Conservation (phyloP, 2,797 vertebrate genomes). For the Threskiornis aethiopicus region DNA sequence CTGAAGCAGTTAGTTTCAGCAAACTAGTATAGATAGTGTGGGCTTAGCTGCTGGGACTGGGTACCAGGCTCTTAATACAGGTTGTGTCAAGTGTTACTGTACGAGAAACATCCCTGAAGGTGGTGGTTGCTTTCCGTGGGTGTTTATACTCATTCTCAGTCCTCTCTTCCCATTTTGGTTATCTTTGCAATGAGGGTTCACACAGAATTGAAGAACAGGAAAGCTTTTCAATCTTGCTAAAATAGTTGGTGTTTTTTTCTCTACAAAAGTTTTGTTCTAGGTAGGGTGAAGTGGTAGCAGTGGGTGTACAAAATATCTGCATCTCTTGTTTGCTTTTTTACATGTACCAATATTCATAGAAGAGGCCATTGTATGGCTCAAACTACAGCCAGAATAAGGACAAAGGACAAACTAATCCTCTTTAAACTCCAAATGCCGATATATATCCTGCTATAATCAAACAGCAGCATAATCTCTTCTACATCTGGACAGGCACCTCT, state of each 20-base stretch:
- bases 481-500: conserved; percentile 28
- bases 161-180: not conserved
- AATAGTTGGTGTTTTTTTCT: not conserved
- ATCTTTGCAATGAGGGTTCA: not conserved
- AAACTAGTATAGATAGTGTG: not conserved
- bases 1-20: not conserved
- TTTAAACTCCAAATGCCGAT: not conserved
- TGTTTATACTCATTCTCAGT: not conserved
- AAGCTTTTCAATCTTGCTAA: conserved; percentile 7
- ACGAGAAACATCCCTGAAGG: not conserved
- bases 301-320: not conserved
- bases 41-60: not conserved
- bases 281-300: not conserved
- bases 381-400: not conserved
- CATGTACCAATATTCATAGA: not conserved
- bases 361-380: not conserved
- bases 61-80: not conserved
- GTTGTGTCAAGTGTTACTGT: not conserved
- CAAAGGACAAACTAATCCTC: conserved; percentile 27
- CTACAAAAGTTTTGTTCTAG: not conserved
- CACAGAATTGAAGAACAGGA: not conserved
- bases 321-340: not conserved
- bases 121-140: not conserved
- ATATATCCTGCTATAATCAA: conserved; percentile 4
- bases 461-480: conserved; percentile 30